Percentiles rank a stretch among this genome's conserved stretches.
Evolutionary conservation across 2,797 vertebrate species (phyloP).

Genomic region (Sebastes wilsoni): DNA sequence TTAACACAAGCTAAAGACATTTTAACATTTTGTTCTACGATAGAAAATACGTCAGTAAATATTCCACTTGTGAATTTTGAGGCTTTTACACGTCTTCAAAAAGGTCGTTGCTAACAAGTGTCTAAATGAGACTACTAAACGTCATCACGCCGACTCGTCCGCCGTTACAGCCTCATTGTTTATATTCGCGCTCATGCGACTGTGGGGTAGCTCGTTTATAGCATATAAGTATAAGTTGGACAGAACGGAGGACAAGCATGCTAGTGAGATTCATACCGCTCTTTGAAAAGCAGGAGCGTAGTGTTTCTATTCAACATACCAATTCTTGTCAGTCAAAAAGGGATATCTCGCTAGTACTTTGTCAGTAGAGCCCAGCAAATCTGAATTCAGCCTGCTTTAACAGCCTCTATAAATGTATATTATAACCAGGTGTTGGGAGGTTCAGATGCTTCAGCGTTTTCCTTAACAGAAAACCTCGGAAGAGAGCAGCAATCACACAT

Average conservation of each 20-base stretch:
- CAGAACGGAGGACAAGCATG: neutral
- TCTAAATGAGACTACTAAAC: too few species aligned
- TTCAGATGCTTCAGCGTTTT: conserved; percentile 32
- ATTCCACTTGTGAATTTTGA: too few species aligned
- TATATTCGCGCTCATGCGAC: too few species aligned
- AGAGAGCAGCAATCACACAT: conserved; percentile 50
- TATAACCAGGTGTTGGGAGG: conserved; percentile 51
- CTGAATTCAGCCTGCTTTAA: conserved; percentile 57
- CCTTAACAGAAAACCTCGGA: conserved; percentile 38
- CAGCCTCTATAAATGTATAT: conserved; percentile 51
- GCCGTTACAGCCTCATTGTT: too few species aligned
- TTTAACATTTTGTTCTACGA: too few species aligned
- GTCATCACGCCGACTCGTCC: too few species aligned
- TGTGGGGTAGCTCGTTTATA: too few species aligned
- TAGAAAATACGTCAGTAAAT: too few species aligned
- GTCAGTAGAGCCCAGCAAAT: conserved; percentile 35
- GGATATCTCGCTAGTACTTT: neutral
- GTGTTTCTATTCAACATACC: conserved; percentile 9
- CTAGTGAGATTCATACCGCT: neutral
- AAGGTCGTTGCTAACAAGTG: accelerated
- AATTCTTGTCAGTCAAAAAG: conserved; percentile 28
- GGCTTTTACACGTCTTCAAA: accelerated
- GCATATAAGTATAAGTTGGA: neutral
- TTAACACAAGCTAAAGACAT: too few species aligned
- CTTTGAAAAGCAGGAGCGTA: conserved; percentile 7